A percentile compares a stretch with the other conserved stretches of the same genome.
Conservation (phyloP, 2,888 invertebrate genomes). For the Sphaerophoria taeniata region DNA sequence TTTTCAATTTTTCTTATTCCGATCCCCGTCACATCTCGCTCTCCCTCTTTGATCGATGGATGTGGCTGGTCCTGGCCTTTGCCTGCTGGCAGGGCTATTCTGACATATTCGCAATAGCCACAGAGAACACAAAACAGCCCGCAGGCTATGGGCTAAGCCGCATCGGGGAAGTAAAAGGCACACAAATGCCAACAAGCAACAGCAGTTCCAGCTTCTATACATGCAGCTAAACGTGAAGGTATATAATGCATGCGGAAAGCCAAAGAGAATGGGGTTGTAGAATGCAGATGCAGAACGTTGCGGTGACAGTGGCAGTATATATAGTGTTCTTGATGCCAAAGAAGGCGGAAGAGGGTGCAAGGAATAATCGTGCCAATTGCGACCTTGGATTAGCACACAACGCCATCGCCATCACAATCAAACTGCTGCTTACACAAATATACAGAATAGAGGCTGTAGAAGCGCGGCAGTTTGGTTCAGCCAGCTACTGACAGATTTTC, state of each 20-base stretch:
- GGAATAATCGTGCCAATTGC: constrained; percentile 74
- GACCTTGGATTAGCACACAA: constrained; percentile 72
- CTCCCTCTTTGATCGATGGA: constrained; percentile 52
- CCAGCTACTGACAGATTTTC: constrained; percentile 33
- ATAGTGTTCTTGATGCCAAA: constrained; percentile 5
- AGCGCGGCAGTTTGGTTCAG: constrained; percentile 1
- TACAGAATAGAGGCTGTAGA: constrained; percentile 25
- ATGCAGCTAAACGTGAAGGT: constrained; percentile 22
- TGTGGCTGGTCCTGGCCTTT: constrained; percentile 5
- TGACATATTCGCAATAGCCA: constrained; percentile 53
- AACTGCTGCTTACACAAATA: constrained; percentile 19
- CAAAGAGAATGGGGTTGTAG: constrained; percentile 64
- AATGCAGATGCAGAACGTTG: constrained; percentile 46
- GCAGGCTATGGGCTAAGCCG: constrained; percentile 63
- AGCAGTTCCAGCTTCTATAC: constrained; percentile 43
- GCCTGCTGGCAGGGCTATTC: constrained; percentile 15
- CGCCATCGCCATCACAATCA: constrained; percentile 47
- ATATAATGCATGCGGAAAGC: constrained; percentile 72
- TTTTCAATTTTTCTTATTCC: not conserved
- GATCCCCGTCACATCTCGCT: not conserved
- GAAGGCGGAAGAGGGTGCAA: constrained; percentile 71
- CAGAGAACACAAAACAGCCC: constrained; percentile 30
- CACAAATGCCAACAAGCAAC: constrained; percentile 27
- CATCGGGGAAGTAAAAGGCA: constrained; percentile 72
- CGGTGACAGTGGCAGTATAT: not conserved